A percentile compares a stretch with the other conserved stretches of the same genome.
phyloP scores from a whole-genome alignment of 2,797 vertebrate species.

The Chromis chromis region DNA sequence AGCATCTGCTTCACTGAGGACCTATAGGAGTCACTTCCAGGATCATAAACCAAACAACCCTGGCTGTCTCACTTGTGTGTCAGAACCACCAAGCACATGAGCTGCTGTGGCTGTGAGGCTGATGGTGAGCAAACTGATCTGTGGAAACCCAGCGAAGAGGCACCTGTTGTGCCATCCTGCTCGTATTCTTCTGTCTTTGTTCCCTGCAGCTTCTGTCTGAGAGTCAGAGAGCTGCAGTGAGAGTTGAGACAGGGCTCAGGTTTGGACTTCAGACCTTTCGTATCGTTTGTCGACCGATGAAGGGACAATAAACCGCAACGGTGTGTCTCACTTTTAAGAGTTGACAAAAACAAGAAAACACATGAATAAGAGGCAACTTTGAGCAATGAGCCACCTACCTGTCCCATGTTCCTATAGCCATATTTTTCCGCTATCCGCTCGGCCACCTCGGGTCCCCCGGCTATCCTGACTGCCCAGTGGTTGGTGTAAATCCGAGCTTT shows the following conservation, averaged over 20 bases:
- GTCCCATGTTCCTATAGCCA: constrained; percentile 97
- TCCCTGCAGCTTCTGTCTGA: constrained; percentile 14
- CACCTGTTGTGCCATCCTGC: constrained; percentile 83
- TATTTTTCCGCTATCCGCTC: constrained; percentile 95
- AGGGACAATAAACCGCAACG: not conserved
- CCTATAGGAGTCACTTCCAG: constrained; percentile 26
- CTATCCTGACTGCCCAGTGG: constrained; percentile 98
- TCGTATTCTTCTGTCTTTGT: constrained; percentile 25
- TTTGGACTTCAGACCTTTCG: constrained; percentile 48
- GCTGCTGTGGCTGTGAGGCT: constrained; percentile 29
- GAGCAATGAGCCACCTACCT: constrained; percentile 86
- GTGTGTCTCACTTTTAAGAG: constrained; percentile 7
- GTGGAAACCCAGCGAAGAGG: constrained; percentile 43
- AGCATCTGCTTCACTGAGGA: not conserved
- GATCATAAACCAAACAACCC: constrained; percentile 34
- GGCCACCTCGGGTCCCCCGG: constrained; percentile 90
- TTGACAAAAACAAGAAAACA: constrained; percentile 18
- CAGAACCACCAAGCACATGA: constrained; percentile 40
- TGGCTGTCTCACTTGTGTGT: constrained; percentile 38
- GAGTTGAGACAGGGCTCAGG: constrained; percentile 8
- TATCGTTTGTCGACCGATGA: constrained; percentile 1
- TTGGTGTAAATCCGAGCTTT: constrained; percentile 96
- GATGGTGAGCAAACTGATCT: constrained; percentile 20
- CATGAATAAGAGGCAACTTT: constrained; percentile 28
- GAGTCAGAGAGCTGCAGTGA: not conserved